Evolutionary conservation across 2,888 invertebrate species (phyloP).

Genomic region (Mayetiola destructor): DNA sequence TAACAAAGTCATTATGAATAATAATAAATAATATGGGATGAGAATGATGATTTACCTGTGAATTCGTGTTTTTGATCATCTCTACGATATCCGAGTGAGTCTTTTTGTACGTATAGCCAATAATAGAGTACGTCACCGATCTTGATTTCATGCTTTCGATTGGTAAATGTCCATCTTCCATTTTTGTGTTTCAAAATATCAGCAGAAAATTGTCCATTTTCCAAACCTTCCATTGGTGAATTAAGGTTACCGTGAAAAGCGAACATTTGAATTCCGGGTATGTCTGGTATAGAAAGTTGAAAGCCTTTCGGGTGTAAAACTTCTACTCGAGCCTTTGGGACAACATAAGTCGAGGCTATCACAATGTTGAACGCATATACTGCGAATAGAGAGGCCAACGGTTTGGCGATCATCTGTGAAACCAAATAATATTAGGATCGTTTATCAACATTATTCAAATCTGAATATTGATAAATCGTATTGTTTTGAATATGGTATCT

Average conservation of each 20-base stretch:
- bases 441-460: too few species aligned
- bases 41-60: slow-evolving; percentile 31
- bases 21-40: neutral
- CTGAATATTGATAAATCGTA: too few species aligned
- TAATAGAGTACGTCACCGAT: slow-evolving; percentile 49
- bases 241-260: slow-evolving; percentile 57
- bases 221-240: slow-evolving; percentile 45
- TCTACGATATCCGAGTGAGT: slow-evolving; percentile 46
- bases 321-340: slow-evolving; percentile 23
- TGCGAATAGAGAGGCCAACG: too few species aligned
- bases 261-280: slow-evolving; percentile 37
- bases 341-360: neutral
- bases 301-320: slow-evolving; percentile 34
- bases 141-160: slow-evolving; percentile 40
- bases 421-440: too few species aligned
- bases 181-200: slow-evolving; percentile 44
- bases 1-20: neutral
- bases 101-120: slow-evolving; percentile 53
- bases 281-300: slow-evolving; percentile 34
- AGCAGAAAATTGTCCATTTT: slow-evolving; percentile 43
- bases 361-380: neutral
- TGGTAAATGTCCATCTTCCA: slow-evolving; percentile 48
- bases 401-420: neutral
- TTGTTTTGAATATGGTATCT: too few species aligned
- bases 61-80: slow-evolving; percentile 44